Conservation (phyloP, 2,797 vertebrate species). For the Falco peregrinus region DNA sequence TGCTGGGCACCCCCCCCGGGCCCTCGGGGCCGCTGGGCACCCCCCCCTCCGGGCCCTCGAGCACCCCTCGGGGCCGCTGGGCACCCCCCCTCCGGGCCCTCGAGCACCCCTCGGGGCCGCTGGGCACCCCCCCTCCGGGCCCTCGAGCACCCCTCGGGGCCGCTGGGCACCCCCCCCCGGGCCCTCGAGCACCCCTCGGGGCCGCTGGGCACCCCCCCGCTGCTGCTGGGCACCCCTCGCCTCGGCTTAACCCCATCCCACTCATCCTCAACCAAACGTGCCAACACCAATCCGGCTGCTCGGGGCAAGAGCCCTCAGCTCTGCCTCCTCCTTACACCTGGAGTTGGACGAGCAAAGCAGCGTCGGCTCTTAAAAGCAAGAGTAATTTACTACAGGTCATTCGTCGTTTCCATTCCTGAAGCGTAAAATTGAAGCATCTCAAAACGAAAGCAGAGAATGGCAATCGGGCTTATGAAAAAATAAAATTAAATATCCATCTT, state of each 20-base stretch:
- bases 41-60: too few species aligned
- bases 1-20: too few species aligned
- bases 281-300: accelerated
- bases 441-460: neutral
- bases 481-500: neutral
- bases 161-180: too few species aligned
- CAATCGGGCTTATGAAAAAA: neutral
- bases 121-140: too few species aligned
- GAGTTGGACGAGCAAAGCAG: neutral
- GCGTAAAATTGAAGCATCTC: neutral
- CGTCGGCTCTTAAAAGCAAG: neutral
- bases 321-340: neutral
- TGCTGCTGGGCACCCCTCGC: too few species aligned
- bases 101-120: too few species aligned
- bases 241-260: neutral
- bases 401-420: neutral
- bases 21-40: too few species aligned
- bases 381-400: neutral
- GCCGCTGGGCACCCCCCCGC: too few species aligned
- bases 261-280: neutral
- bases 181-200: too few species aligned
- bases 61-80: too few species aligned
- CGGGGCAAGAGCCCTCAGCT: neutral
- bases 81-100: too few species aligned
- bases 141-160: too few species aligned